These are phyloP conservation scores for Brachionus rotundiformis DNA, from an alignment of 1,140 invertebrate species.

Conservation along the genomic window DNA sequence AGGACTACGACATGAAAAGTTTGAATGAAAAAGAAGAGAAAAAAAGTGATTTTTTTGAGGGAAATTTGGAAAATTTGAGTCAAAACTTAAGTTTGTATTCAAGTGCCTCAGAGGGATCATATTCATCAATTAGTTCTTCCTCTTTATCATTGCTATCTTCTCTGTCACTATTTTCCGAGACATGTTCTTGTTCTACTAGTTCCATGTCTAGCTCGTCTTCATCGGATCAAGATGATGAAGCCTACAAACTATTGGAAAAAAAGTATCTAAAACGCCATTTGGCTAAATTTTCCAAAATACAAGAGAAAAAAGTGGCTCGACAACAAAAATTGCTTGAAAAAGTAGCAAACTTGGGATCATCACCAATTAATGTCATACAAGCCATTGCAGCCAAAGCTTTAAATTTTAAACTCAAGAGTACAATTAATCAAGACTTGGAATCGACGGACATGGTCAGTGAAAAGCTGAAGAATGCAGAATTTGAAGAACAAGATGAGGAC, in stretches of 20 bases:
- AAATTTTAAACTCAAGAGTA: slow-evolving; percentile 43
- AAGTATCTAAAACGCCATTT: slow-evolving; percentile 13
- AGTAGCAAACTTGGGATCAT: slow-evolving; percentile 47
- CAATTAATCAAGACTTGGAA: not conserved
- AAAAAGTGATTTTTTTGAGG: not conserved
- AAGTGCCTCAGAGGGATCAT: not conserved
- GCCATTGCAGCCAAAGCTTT: slow-evolving; percentile 42
- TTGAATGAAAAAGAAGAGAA: not conserved
- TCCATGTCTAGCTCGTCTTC: not conserved
- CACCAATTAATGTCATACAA: slow-evolving; percentile 49
- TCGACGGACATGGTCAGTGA: not conserved
- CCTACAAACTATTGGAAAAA: not conserved
- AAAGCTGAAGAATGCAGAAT: too few species aligned
- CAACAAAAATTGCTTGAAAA: slow-evolving; percentile 48
- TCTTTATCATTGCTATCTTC: not conserved
- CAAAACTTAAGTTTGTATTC: slow-evolving; percentile 27
- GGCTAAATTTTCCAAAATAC: not conserved
- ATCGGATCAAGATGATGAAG: not conserved
- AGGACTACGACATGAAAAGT: slow-evolving; percentile 22
- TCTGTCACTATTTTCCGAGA: slow-evolving; percentile 17
- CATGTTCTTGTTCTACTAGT: not conserved
- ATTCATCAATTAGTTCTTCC: not conserved
- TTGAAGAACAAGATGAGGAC: not conserved
- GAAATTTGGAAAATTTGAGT: slow-evolving; percentile 35
- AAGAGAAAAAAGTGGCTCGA: slow-evolving; percentile 14